Percentiles rank a stretch among this genome's conserved stretches.
phyloP scores from a whole-genome alignment of 2,797 vertebrate genomes.

The Poeciliopsis presidionis region DNA sequence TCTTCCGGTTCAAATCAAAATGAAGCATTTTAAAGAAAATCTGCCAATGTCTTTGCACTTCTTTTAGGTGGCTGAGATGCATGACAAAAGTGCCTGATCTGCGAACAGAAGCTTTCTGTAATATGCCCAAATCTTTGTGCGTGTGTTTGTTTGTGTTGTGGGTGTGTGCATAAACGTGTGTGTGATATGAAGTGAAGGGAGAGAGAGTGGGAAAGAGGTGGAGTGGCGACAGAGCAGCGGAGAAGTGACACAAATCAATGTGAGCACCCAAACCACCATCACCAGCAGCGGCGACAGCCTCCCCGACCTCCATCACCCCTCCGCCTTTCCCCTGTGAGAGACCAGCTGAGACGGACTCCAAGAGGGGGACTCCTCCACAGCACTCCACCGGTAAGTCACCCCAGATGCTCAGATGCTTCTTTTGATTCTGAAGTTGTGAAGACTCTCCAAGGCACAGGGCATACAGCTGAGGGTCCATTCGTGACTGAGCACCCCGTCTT shows the following conservation, averaged over 20 bases:
- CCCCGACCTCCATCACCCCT: slow-evolving; percentile 68
- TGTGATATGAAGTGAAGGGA: slow-evolving; percentile 76
- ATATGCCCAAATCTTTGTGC: slow-evolving; percentile 77
- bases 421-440: slow-evolving; percentile 37
- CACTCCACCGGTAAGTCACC: slow-evolving; percentile 61
- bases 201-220: slow-evolving; percentile 59
- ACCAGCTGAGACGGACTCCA: slow-evolving; percentile 29
- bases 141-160: slow-evolving; percentile 75
- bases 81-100: slow-evolving; percentile 33
- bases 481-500: neutral
- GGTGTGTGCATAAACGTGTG: slow-evolving; percentile 72
- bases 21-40: neutral
- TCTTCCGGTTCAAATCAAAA: slow-evolving; percentile 5
- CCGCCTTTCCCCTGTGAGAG: slow-evolving; percentile 48
- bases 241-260: slow-evolving; percentile 76
- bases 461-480: slow-evolving; percentile 28
- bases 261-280: slow-evolving; percentile 63
- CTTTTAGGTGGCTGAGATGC: slow-evolving; percentile 16
- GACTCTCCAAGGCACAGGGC: slow-evolving; percentile 29
- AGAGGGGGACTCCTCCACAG: slow-evolving; percentile 27
- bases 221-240: slow-evolving; percentile 56
- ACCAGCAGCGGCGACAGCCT: slow-evolving; percentile 46
- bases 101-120: slow-evolving; percentile 75
- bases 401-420: slow-evolving; percentile 29
- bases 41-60: neutral